Evolutionary conservation across 2,113 vertebrate genomes (phyloP).

Genomic region (Gobiocypris rarus): DNA sequence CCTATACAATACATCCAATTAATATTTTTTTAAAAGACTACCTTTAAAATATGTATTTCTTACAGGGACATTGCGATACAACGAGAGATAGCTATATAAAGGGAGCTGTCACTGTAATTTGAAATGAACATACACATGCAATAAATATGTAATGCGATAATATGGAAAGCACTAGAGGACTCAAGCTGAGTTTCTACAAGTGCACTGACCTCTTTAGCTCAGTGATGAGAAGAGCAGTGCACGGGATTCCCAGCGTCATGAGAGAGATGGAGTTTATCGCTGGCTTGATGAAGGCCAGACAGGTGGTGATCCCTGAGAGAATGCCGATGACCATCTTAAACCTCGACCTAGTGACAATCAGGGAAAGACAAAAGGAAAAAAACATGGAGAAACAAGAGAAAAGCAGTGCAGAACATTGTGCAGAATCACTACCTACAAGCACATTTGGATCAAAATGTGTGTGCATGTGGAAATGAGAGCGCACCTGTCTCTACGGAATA

Average conservation of each 20-base stretch:
- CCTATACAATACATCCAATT: not conserved
- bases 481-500: conserved; percentile 93
- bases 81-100: not conserved
- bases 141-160: conserved; percentile 19
- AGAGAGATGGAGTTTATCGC: conserved; percentile 93
- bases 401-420: not conserved
- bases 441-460: not conserved
- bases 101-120: not conserved
- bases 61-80: not conserved
- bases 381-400: not conserved
- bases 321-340: conserved; percentile 93
- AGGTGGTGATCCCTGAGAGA: conserved; percentile 90
- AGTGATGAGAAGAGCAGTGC: conserved; percentile 87
- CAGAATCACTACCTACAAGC: not conserved
- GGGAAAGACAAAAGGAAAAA: not conserved
- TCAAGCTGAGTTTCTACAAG: not conserved
- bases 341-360: conserved; percentile 77
- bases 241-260: conserved; percentile 94
- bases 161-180: not conserved
- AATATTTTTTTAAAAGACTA: not conserved
- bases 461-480: not conserved
- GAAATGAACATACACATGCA: not conserved
- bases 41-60: not conserved
- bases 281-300: conserved; percentile 93
- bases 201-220: conserved; percentile 90